Conservation (phyloP, 2,113 vertebrate species). For the Platysternon megacephalum region DNA sequence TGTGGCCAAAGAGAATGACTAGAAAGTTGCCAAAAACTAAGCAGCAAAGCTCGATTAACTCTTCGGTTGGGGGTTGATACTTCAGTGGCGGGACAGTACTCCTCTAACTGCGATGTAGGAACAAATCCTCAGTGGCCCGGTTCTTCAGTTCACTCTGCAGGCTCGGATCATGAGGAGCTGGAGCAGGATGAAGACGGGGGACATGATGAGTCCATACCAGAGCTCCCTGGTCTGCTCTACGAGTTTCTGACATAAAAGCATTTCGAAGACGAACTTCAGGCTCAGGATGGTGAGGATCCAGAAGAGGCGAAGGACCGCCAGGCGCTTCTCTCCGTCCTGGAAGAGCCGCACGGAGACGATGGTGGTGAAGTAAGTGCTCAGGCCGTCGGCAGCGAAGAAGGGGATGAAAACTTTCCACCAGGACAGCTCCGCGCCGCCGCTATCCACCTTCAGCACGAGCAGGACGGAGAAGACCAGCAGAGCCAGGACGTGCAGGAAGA, state of each 20-base stretch:
- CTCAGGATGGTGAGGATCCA: slow-evolving; percentile 98
- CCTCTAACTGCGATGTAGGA: neutral
- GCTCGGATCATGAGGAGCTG: slow-evolving; percentile 98
- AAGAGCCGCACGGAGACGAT: slow-evolving; percentile 97
- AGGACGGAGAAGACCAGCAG: slow-evolving; percentile 91
- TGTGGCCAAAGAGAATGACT: neutral
- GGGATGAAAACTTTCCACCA: slow-evolving; percentile 98
- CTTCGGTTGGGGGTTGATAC: neutral
- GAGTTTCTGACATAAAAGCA: slow-evolving; percentile 96
- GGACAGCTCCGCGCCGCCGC: slow-evolving; percentile 78
- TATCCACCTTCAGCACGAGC: slow-evolving; percentile 88
- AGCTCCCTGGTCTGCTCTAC: slow-evolving; percentile 89
- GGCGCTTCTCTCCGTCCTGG: slow-evolving; percentile 96
- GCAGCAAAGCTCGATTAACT: neutral
- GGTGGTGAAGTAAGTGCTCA: slow-evolving; percentile 97
- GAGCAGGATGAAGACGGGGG: slow-evolving; percentile 94
- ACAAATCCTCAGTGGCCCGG: too few species aligned
- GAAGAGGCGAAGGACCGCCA: slow-evolving; percentile 94
- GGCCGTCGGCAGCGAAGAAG: slow-evolving; percentile 93
- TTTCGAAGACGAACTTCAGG: slow-evolving; percentile 98
- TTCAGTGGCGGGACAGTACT: neutral
- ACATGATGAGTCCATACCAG: slow-evolving; percentile 94
- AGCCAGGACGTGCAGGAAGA: slow-evolving; percentile 90
- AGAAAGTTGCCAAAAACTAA: neutral
- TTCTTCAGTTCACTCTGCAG: slow-evolving; percentile 91